Evolutionary conservation across 2,113 vertebrate species (phyloP).

Genomic region (Amia ocellicauda): DNA sequence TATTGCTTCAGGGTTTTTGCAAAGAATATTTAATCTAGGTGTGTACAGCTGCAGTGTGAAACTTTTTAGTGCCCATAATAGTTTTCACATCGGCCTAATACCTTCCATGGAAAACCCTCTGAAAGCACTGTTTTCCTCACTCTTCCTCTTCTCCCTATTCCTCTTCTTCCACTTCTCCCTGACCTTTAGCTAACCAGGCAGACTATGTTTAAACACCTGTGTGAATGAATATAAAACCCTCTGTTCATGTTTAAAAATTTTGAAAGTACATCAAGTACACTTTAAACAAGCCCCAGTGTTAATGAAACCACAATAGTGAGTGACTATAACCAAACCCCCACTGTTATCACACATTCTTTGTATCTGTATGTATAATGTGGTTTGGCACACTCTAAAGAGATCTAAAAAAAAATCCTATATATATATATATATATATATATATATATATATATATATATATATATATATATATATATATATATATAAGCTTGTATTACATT

Average conservation of each 20-base stretch:
- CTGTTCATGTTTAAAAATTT: neutral
- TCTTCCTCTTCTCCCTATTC: neutral
- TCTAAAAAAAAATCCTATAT: neutral
- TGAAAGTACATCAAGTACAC: too few species aligned
- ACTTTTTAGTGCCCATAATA: too few species aligned
- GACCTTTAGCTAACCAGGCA: neutral
- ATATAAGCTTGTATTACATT: constrained; percentile 17
- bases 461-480: too few species aligned
- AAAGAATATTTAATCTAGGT: too few species aligned
- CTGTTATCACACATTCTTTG: neutral
- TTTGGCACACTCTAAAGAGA: constrained; percentile 19
- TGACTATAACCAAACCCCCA: neutral
- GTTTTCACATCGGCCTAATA: too few species aligned
- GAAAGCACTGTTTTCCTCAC: neutral
- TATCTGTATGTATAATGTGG: constrained; percentile 8
- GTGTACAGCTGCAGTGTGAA: too few species aligned
- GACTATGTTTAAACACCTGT: neutral
- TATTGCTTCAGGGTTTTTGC: too few species aligned
- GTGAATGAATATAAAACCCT: neutral
- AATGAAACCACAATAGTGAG: neutral
- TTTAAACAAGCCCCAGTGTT: neutral
- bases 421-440: too few species aligned
- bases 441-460: too few species aligned
- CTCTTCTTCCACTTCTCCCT: neutral
- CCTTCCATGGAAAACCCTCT: too few species aligned